These are phyloP conservation scores for Drosophila meridiana DNA, from an alignment of 2,888 invertebrate species.

Conservation along the genomic window DNA sequence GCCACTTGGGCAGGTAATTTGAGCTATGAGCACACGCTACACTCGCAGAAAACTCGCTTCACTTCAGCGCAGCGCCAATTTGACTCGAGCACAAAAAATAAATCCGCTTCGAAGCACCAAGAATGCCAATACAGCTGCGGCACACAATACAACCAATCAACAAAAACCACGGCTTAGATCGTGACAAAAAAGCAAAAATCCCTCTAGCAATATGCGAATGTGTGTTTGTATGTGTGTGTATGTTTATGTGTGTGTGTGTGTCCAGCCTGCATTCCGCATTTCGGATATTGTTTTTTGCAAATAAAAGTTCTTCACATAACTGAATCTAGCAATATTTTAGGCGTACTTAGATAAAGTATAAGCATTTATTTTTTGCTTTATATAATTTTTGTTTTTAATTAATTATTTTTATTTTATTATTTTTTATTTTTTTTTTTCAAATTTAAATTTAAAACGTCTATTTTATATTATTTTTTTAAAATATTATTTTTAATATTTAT, in stretches of 20 bases:
- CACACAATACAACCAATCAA: conserved; percentile 52
- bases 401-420: too few species aligned
- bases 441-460: too few species aligned
- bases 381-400: too few species aligned
- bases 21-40: conserved; percentile 49
- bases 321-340: not conserved
- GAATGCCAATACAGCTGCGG: conserved; percentile 61
- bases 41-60: conserved; percentile 30
- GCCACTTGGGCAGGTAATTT: conserved; percentile 71
- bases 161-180: conserved; percentile 62
- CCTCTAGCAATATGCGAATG: not conserved
- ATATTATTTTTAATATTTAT: too few species aligned
- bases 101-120: conserved; percentile 49
- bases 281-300: conserved; percentile 24
- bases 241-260: conserved; percentile 1
- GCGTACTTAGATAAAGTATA: not conserved
- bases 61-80: not conserved
- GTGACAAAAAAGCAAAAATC: conserved; percentile 70
- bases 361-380: too few species aligned
- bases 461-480: too few species aligned
- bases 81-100: not conserved
- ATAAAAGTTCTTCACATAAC: too few species aligned
- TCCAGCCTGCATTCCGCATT: conserved; percentile 5
- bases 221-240: not conserved
- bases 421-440: too few species aligned